phyloP scores from a whole-genome alignment of 2,797 vertebrate species.

The Ispidina picta region DNA sequence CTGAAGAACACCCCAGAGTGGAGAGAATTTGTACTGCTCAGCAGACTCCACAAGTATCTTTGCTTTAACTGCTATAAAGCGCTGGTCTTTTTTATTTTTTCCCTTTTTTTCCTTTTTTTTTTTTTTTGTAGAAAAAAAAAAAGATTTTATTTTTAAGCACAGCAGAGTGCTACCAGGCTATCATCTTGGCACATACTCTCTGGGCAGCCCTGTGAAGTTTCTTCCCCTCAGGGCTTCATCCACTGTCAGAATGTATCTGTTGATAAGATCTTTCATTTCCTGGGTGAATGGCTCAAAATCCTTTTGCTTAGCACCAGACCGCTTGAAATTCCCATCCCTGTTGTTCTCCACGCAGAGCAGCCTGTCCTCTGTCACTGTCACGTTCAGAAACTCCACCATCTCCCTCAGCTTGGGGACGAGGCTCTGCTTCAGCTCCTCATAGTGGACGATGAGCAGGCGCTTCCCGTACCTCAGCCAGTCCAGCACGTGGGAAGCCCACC shows the following conservation, averaged over 20 bases:
- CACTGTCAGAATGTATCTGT: slow-evolving; percentile 87
- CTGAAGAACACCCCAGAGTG: background rate
- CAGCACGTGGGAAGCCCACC: slow-evolving; percentile 94
- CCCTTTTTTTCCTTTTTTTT: background rate
- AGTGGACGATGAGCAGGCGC: slow-evolving; percentile 89
- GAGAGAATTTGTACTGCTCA: slow-evolving; percentile 13
- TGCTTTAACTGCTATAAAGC: background rate
- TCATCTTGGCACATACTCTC: slow-evolving; percentile 93
- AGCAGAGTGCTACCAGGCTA: background rate
- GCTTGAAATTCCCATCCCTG: slow-evolving; percentile 93
- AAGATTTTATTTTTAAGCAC: background rate
- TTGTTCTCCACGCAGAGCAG: slow-evolving; percentile 92
- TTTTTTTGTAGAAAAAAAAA: background rate
- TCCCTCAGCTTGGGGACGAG: slow-evolving; percentile 86
- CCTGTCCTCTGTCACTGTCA: slow-evolving; percentile 85
- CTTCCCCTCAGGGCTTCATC: slow-evolving; percentile 87
- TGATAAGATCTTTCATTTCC: slow-evolving; percentile 89
- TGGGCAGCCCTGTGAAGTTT: slow-evolving; percentile 89
- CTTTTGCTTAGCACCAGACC: slow-evolving; percentile 77
- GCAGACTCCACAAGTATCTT: slow-evolving; percentile 15
- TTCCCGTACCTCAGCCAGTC: slow-evolving; percentile 91
- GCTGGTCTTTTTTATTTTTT: background rate
- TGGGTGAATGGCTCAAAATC: slow-evolving; percentile 90
- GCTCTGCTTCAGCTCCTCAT: slow-evolving; percentile 88
- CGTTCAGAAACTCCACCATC: slow-evolving; percentile 88